Conservation (phyloP, 1,140 invertebrate genomes). For the Mactra quadrangularis region DNA sequence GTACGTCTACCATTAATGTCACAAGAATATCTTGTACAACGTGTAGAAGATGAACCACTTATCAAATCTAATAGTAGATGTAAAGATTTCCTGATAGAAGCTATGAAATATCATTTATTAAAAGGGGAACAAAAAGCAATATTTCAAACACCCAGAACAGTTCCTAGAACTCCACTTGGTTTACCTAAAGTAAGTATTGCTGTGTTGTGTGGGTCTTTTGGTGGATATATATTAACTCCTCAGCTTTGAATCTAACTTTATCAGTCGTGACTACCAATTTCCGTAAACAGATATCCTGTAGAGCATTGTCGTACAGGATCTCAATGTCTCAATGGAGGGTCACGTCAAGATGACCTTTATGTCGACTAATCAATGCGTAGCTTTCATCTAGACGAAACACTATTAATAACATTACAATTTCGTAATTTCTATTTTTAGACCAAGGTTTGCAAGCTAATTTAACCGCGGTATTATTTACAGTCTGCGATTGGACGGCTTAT, state of each 20-base stretch:
- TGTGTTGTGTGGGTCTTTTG: not conserved
- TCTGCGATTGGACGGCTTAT: too few relatives aligned
- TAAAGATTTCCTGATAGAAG: slow-evolving; percentile 97
- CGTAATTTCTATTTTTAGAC: too few relatives aligned
- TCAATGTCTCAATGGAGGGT: too few relatives aligned
- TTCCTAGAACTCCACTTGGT: slow-evolving; percentile 92
- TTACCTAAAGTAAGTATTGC: slow-evolving; percentile 89
- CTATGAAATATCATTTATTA: slow-evolving; percentile 96
- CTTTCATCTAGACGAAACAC: too few relatives aligned
- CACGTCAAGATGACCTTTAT: too few relatives aligned
- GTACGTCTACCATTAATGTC: slow-evolving; percentile 95
- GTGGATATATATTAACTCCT: not conserved
- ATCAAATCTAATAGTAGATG: slow-evolving; percentile 92
- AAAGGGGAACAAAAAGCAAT: slow-evolving; percentile 93
- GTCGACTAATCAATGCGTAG: too few relatives aligned
- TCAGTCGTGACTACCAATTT: too few relatives aligned
- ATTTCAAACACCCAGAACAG: slow-evolving; percentile 92
- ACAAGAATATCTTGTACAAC: slow-evolving; percentile 94
- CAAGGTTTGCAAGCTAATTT: too few relatives aligned
- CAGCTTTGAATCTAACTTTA: not conserved
- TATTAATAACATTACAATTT: too few relatives aligned
- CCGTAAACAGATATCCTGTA: too few relatives aligned
- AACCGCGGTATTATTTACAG: too few relatives aligned
- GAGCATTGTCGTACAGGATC: too few relatives aligned
- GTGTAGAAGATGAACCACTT: slow-evolving; percentile 95